phyloP scores from a whole-genome alignment of 2,797 vertebrate species.

The Eremophila alpestris region DNA sequence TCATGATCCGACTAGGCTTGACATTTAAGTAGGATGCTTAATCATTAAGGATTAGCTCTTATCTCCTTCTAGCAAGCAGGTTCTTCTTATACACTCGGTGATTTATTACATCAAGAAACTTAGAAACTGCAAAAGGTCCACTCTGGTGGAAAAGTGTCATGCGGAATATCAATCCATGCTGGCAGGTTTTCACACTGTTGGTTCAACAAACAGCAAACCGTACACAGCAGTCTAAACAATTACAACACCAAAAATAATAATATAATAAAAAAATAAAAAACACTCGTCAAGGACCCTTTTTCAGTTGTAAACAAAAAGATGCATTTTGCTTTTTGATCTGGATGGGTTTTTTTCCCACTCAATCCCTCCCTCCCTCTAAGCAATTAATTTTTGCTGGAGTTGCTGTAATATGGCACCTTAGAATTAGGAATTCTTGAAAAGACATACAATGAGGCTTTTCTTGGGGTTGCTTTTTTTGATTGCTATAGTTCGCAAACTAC shows the following conservation, averaged over 20 bases:
- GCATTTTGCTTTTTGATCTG: conserved; percentile 77
- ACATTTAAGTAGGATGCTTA: conserved; percentile 82
- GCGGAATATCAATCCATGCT: conserved; percentile 86
- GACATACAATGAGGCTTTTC: conserved; percentile 72
- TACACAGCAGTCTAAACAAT: conserved; percentile 87
- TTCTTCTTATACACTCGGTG: conserved; percentile 82
- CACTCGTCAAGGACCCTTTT: conserved; percentile 85
- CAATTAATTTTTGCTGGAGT: conserved; percentile 71
- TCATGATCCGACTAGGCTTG: conserved; percentile 83
- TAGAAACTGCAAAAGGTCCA: conserved; percentile 80
- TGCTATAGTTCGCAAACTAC: conserved; percentile 61
- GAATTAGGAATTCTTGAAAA: conserved; percentile 73
- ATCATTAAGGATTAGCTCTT: conserved; percentile 81
- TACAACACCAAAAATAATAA: conserved; percentile 85
- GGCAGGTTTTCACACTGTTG: conserved; percentile 88
- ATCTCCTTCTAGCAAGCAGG: conserved; percentile 84
- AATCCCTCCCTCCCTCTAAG: conserved; percentile 47
- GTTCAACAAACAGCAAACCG: conserved; percentile 87
- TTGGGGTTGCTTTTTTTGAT: conserved; percentile 70
- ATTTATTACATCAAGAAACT: conserved; percentile 84
- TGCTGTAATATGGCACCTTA: conserved; percentile 73
- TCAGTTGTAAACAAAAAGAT: conserved; percentile 84
- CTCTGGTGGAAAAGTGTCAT: conserved; percentile 81
- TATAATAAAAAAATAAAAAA: conserved; percentile 79
- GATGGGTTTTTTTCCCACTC: conserved; percentile 59